Evolutionary conservation across 1,140 invertebrate genomes (phyloP).

Genomic region (Drosophila setifemur): DNA sequence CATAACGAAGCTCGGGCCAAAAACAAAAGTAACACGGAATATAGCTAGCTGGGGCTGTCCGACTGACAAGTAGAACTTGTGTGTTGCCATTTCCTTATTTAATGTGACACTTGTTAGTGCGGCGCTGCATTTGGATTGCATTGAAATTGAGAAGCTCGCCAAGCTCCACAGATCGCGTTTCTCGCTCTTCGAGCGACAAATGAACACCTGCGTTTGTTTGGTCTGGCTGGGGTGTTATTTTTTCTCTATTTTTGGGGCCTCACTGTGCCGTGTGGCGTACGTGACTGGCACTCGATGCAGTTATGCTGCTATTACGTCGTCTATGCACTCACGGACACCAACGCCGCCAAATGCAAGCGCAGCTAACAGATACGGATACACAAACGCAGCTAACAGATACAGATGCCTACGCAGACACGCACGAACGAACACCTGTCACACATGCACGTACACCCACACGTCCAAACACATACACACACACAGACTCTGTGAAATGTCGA

Average conservation of each 20-base stretch:
- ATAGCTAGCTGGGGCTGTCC: no score
- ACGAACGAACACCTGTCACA: constrained; percentile 69
- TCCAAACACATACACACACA: neutral
- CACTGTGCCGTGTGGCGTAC: constrained; percentile 61
- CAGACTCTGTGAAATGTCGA: constrained; percentile 11
- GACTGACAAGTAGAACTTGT: constrained; percentile 41
- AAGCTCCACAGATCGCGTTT: neutral
- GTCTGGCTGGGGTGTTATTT: constrained; percentile 28
- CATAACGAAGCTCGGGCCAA: constrained; percentile 17
- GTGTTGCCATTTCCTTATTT: constrained; percentile 72
- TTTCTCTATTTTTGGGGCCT: constrained; percentile 14
- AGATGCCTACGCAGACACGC: constrained; percentile 28
- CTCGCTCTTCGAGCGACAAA: constrained; percentile 38
- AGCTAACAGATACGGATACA: constrained; percentile 9
- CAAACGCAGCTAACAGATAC: constrained; percentile 2
- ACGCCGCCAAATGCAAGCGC: constrained; percentile 3
- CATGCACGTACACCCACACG: constrained; percentile 22
- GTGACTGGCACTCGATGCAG: constrained; percentile 64
- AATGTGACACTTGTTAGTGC: constrained; percentile 69
- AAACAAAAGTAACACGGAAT: constrained; percentile 5
- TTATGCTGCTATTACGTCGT: constrained; percentile 74
- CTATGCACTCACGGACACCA: constrained; percentile 50
- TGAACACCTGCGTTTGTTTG: constrained; percentile 62
- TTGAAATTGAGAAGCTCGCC: constrained; percentile 66
- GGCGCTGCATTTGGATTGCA: constrained; percentile 49